Evolutionary conservation across 2,113 vertebrate species (phyloP).

Genomic region (Ophiodon elongatus): DNA sequence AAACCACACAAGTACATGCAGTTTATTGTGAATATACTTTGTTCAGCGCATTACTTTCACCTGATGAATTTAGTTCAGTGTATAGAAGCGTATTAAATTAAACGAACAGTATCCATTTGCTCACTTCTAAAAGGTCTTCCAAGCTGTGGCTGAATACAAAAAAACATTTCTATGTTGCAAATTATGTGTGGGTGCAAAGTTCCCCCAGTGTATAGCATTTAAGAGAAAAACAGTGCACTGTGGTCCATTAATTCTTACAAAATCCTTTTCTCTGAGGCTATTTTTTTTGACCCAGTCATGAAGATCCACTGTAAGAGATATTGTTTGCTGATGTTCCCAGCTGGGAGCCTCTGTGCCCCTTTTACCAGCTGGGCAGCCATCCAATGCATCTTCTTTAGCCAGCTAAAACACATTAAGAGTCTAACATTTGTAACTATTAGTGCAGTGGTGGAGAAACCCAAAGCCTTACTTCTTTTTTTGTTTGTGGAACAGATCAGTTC

Average conservation of each 20-base stretch:
- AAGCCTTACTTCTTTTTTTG: slow-evolving; percentile 26
- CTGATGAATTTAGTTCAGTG: not conserved
- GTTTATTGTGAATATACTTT: not conserved
- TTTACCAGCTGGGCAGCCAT: slow-evolving; percentile 16
- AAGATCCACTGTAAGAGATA: slow-evolving; percentile 4
- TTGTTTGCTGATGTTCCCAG: not conserved
- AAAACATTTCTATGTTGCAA: not conserved
- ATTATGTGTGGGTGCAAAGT: not conserved
- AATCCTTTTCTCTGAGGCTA: not conserved
- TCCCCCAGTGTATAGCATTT: not conserved
- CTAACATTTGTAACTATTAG: slow-evolving; percentile 61
- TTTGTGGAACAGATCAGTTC: slow-evolving; percentile 28
- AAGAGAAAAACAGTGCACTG: not conserved
- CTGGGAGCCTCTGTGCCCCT: slow-evolving; percentile 7
- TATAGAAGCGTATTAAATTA: not conserved
- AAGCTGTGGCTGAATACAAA: not conserved
- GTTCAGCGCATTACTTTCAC: not conserved
- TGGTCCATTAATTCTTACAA: slow-evolving; percentile 1
- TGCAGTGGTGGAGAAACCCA: slow-evolving; percentile 7
- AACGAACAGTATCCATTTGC: not conserved
- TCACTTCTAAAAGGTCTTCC: not conserved
- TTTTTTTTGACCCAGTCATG: slow-evolving; percentile 4
- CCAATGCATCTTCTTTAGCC: slow-evolving; percentile 49
- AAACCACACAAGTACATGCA: not conserved
- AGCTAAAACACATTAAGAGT: slow-evolving; percentile 42